Base-by-base conservation (phyloP, 2,113 vertebrate genomes). In the Coracopsis vasa region DNA sequence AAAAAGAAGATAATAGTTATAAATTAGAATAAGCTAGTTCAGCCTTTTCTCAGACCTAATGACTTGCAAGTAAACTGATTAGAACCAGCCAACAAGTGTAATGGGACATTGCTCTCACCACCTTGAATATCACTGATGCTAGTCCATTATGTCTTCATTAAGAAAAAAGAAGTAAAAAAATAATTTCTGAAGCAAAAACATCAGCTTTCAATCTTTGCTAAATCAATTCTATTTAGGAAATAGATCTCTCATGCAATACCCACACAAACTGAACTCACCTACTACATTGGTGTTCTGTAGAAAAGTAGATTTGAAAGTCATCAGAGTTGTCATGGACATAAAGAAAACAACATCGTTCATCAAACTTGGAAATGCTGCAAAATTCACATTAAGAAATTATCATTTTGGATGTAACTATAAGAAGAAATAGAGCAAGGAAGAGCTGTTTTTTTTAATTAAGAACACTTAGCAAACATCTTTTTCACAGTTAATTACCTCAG, bases 261-360 rank as follows among this genome's bases (percentile, higher is more conserved):
- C 47, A 47, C 17, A 51, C 23, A 73, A 96, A 78, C 24, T 77
- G 51, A 83, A 92, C 98, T 98, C 90, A 99, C 99, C 99, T 99
- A 94, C 96, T 98, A 71, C 99, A 99, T 12, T 99, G 99, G 50
- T 98, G 98, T 98, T 99, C 98, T 3, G 99, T 99, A 92, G 99
- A 99, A 97, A 99, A 99, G 97, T 98, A 99, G 96, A 99, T 99
- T 97, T 99, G 99, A 98, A 99, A 99, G 97, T 99, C 99, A 19
- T 99, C 99, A 1, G 98, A 99, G 97, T 99, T 99, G 95, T 99
- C 98, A 60, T 99, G 98, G 86, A 99, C 98, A 66, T 99, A 99
- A 54, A 99, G 98, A 98, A 99, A 99, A 96, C 99, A 99, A 96
- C 99, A 99, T 13, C 98, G 98, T 95, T 99, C 99, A 66, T 99